Evolutionary conservation across 2,113 vertebrate species (phyloP).

Genomic region (Petrocephalus microphthalmus): DNA sequence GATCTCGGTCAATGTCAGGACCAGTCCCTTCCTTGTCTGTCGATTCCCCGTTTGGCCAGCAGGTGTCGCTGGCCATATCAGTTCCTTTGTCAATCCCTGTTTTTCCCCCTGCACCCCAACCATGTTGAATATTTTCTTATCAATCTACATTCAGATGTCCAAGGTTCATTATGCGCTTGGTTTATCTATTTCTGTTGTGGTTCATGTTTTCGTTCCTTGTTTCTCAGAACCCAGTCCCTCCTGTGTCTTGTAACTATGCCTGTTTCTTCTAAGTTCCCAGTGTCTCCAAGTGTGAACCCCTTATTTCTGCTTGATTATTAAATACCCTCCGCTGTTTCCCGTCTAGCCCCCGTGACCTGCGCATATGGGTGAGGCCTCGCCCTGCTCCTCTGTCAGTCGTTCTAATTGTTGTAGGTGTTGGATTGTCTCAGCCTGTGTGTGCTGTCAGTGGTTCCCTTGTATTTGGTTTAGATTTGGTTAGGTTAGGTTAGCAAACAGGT

Average conservation of each 20-base stretch:
- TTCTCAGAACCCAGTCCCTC: background rate
- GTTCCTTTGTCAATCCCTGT: background rate
- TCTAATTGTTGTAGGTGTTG: background rate
- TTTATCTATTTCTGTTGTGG: background rate
- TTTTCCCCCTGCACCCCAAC: background rate
- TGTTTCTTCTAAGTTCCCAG: background rate
- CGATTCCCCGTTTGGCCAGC: too few species aligned
- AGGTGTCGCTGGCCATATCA: background rate
- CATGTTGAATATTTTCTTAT: background rate
- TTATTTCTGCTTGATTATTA: background rate
- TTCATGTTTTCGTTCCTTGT: background rate
- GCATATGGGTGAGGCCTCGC: background rate
- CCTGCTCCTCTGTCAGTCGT: background rate
- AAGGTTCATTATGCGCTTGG: background rate
- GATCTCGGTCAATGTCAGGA: background rate
- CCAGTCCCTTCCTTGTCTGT: background rate
- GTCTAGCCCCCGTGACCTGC: background rate
- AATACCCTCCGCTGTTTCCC: background rate
- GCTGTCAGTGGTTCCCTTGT: too few species aligned
- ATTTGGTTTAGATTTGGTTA: background rate
- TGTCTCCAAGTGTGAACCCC: background rate
- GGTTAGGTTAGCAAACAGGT: background rate
- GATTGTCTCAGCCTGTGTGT: background rate
- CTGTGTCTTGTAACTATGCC: background rate
- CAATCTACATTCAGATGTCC: background rate